Conservation (phyloP, 1,140 invertebrate genomes). For the fruit fly (Drosophila melanogaster) region DNA sequence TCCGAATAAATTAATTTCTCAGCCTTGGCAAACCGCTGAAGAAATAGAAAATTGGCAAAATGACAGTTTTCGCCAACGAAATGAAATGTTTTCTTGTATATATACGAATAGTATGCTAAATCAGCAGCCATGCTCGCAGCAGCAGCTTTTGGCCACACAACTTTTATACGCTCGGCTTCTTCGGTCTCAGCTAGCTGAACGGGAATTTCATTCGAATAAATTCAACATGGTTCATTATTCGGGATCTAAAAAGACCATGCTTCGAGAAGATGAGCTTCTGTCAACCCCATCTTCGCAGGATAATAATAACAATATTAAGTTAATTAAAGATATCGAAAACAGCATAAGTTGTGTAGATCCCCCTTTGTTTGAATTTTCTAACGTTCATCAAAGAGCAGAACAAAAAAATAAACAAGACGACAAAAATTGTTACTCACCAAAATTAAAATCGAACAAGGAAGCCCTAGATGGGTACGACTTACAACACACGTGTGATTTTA, state of each 20-base stretch:
- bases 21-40: constrained; percentile 36
- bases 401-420: constrained; percentile 7
- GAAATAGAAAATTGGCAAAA: constrained; percentile 1
- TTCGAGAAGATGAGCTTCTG: constrained; percentile 19
- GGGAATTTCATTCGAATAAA: constrained; percentile 1
- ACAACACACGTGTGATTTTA: constrained; percentile 47
- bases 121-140: constrained; percentile 41
- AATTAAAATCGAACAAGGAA: background rate
- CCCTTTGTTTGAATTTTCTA: constrained; percentile 14
- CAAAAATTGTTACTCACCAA: background rate
- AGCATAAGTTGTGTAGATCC: constrained; percentile 22
- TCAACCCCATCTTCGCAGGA: constrained; percentile 44
- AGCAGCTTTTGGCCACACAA: constrained; percentile 61
- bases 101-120: constrained; percentile 38
- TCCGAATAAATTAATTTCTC: constrained; percentile 40
- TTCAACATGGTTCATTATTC: constrained; percentile 33
- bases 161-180: constrained; percentile 60
- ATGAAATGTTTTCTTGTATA: constrained; percentile 39
- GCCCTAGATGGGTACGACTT: background rate
- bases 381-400: background rate
- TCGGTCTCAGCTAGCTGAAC: constrained; percentile 41
- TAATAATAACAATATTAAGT: constrained; percentile 61
- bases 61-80: constrained; percentile 11
- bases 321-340: constrained; percentile 17
- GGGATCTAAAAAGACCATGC: constrained; percentile 30